Base-by-base conservation (phyloP, 2,113 vertebrate species). In the Carassius gibelio region DNA sequence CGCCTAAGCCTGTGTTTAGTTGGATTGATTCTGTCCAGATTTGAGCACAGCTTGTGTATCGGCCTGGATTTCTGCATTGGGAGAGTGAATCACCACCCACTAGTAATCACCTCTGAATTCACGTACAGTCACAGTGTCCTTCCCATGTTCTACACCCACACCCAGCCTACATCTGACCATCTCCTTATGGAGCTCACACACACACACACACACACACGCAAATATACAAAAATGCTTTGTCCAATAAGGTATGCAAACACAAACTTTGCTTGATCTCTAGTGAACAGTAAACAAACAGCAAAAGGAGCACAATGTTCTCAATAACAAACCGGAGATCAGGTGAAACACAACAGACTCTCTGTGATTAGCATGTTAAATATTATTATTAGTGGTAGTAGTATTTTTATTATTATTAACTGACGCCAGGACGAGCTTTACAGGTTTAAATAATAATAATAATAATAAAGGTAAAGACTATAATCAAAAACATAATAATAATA, bases 1-100 rank as follows among this genome's bases (percentile, higher is more conserved):
- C 45, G 36, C 10, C 80, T 71, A 34, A 82, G 48, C 48, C 64
- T 71, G n/a, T 66, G 45, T 82, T 55, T 55, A 36, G 64, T 17
- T 71, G 64, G 15, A 82, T 52, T 71, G 48, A 71, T 55, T 52
- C 48, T 55, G 42, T 30, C 30, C 66, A 68, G 45, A 82, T 69
- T 52, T 36, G 57, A 59, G 55, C 38, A 78, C 50, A 57, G 48
- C 75, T 78, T 59, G 26, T 55, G 52, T n/a, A 38, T 57, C 45
- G 21, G 26, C 3, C 52, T 75, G 52, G 17, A 61, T 55, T 71
- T 81, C 13, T 66, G 78, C 61, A 66, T 36, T 66, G 61, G 66
- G 78, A 72, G 34, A 82, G 42, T 13, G 81, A 83, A 42, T 83
- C 68, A 72, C 19, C 81, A 59, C 55, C 48, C 68, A 74, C 48